Conservation (phyloP, 2,797 vertebrate species). For the Taenioides sp. region DNA sequence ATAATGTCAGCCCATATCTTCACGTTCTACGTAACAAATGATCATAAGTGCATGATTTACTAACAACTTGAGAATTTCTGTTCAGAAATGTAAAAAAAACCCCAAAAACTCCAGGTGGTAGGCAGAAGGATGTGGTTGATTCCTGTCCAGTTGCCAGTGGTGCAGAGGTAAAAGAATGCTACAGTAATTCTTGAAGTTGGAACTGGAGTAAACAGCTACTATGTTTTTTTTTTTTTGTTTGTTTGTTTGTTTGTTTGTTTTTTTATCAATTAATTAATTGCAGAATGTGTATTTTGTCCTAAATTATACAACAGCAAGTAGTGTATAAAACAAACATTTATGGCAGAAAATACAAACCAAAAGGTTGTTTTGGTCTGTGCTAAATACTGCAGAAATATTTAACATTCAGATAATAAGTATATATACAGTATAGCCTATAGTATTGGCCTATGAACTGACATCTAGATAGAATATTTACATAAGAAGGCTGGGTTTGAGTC, state of each 20-base stretch:
- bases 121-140: conserved; percentile 20
- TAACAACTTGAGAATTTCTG: conserved; percentile 39
- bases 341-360: no score
- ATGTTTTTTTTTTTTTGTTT: no score
- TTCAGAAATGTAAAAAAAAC: conserved; percentile 20
- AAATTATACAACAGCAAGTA: background rate
- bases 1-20: conserved; percentile 35
- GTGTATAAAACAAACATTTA: background rate
- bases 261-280: background rate
- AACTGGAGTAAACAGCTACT: background rate
- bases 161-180: conserved; percentile 10
- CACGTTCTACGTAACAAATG: conserved; percentile 40
- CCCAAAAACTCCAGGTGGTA: background rate
- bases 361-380: background rate
- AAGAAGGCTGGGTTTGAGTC: conserved; percentile 50
- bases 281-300: background rate
- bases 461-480: background rate
- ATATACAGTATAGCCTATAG: background rate
- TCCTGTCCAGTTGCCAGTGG: conserved; percentile 2
- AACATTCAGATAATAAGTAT: background rate
- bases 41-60: conserved; percentile 48
- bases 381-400: background rate
- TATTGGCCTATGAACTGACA: no score
- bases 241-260: no score
- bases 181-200: background rate